A percentile compares a stretch with the other conserved stretches of the same genome.
Conservation (phyloP, 1,140 invertebrate species). For the Theocolax elegans region DNA sequence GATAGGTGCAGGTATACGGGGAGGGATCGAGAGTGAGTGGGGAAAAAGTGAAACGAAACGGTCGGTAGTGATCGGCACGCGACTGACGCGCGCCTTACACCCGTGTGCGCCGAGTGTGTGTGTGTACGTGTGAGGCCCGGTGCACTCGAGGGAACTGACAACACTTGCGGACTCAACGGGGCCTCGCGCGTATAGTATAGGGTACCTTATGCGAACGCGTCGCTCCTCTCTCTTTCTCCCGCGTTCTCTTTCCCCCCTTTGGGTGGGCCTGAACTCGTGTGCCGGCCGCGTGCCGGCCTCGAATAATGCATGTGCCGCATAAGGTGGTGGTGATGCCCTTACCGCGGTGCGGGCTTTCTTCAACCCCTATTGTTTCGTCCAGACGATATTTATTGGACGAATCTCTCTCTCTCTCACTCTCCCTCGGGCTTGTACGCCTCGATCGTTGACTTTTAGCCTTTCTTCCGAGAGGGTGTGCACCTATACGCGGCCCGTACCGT, state of each 20-base stretch:
- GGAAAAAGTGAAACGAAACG: slow-evolving; percentile 31
- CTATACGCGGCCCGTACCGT: not conserved
- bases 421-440: too few relatives aligned
- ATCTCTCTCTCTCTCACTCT: too few relatives aligned
- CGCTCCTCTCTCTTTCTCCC: not conserved
- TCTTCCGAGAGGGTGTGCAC: too few relatives aligned
- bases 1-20: not conserved
- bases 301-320: slow-evolving; percentile 9
- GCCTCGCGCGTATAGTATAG: not conserved
- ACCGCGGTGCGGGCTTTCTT: too few relatives aligned
- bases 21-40: not conserved
- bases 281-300: slow-evolving; percentile 1
- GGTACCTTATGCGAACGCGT: too few relatives aligned
- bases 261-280: slow-evolving; percentile 2
- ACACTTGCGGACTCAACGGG: slow-evolving; percentile 26
- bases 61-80: slow-evolving; percentile 32
- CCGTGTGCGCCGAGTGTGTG: not conserved
- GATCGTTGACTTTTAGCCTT: too few relatives aligned
- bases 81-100: slow-evolving; percentile 31
- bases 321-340: too few relatives aligned
- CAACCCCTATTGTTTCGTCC: too few relatives aligned
- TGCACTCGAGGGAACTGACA: slow-evolving; percentile 35
- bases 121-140: slow-evolving; percentile 9
- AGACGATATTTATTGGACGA: too few relatives aligned
- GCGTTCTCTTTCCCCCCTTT: slow-evolving; percentile 1